Conservation (phyloP, 2,888 invertebrate species). For the Hydraecia micacea region DNA sequence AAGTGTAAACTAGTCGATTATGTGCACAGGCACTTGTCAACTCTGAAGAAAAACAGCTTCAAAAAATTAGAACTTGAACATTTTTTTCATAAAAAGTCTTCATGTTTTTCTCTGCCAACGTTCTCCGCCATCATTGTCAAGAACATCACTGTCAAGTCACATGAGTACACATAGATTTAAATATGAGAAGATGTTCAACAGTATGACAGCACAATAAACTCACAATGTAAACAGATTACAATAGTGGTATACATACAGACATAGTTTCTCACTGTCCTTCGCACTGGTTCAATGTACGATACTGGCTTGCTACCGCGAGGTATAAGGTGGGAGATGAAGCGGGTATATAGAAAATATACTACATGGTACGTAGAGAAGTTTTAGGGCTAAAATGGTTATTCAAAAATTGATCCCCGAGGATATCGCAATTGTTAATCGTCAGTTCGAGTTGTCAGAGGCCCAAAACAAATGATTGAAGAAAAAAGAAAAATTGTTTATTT, state of each 20-base stretch:
- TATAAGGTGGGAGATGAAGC: slow-evolving; percentile 34
- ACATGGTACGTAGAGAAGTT: no score
- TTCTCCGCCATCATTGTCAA: slow-evolving; percentile 23
- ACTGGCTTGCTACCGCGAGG: slow-evolving; percentile 66
- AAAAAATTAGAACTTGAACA: neutral
- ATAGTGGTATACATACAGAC: slow-evolving; percentile 67
- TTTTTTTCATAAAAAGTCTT: neutral
- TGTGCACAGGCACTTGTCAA: no score
- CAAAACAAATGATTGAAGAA: no score
- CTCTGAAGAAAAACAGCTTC: neutral
- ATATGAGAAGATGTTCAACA: slow-evolving; percentile 56
- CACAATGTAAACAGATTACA: slow-evolving; percentile 63
- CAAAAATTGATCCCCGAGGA: no score
- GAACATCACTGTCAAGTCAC: slow-evolving; percentile 22
- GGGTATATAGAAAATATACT: neutral
- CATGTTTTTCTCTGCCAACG: slow-evolving; percentile 3
- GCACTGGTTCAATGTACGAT: slow-evolving; percentile 82
- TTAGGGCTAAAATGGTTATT: no score
- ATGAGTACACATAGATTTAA: slow-evolving; percentile 38
- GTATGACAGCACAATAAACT: slow-evolving; percentile 61
- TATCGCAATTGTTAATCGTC: no score
- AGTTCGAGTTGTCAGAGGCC: no score
- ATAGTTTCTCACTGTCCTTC: slow-evolving; percentile 80
- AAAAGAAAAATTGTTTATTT: no score
- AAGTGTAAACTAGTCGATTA: neutral